Base-by-base conservation (phyloP, 2,888 invertebrate species). In the Germaria angustata region DNA sequence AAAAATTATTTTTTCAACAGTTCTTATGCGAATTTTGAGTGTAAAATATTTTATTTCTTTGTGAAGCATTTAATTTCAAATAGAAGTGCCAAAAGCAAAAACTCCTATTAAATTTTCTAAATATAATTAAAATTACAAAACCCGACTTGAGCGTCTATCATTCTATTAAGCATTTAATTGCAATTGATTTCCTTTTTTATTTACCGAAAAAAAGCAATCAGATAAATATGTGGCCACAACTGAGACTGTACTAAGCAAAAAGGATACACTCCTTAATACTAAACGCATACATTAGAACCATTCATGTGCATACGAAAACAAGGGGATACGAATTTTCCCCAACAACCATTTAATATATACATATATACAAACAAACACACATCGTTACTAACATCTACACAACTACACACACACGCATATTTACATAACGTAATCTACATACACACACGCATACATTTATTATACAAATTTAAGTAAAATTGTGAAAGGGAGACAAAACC, bases 401-500 rank as follows among this genome's bases (percentile, higher is more conserved):
- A 69, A 3, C 3, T 28, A 69, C 59, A 49, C 22, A 69, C 49
- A 41, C 22, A 63, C 13, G 76, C 46, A 53, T 36, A 66, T 34
- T 17, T 36, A 55, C 61, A 68, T 24, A 59, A 34, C 7, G 36
- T 55, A 68, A 34, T 44, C 72, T 13, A 7, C 39, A 63, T 49
- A 63, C 17, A 53, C 57, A 68, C 15, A 71, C 57, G 80, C 66
- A 72, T 53, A 80, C 71, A 80, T 75, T 71, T 81, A 71, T 75
- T 73, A n/a, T 81, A 81, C 66, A 66, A 80, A 72, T 71, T 75
- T 80, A 81, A 77, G 75, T 41, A 68, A 68, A 76, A 79, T 75
- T 79, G 71, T 79, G 59, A 82, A 82, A 82, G 82, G 72, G 69
- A 81, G 78, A 78, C 51, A 80, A 68, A 75, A 84, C n/a, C 28